Evolutionary conservation across 2,888 invertebrate species (phyloP).

Genomic region (Zygaena filipendulae): DNA sequence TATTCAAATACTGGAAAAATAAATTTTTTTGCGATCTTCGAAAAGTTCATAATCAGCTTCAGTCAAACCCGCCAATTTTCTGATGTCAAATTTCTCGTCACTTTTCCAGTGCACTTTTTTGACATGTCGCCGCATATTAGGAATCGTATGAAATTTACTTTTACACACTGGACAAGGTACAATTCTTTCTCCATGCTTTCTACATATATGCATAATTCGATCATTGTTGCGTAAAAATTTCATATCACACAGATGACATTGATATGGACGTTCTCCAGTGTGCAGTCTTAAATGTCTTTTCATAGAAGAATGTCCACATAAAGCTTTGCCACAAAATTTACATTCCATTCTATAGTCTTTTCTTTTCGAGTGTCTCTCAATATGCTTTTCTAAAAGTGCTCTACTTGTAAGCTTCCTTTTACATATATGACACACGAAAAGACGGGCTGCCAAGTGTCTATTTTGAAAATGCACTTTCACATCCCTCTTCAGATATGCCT

Average conservation of each 20-base stretch:
- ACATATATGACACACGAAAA: too few relatives aligned
- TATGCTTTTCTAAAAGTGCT: too few relatives aligned
- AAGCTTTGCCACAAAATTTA: not conserved
- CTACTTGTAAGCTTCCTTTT: too few relatives aligned
- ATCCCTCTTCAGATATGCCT: too few relatives aligned
- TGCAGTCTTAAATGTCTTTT: slow-evolving; percentile 1
- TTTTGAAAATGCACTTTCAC: too few relatives aligned
- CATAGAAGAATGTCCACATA: not conserved
- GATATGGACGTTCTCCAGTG: not conserved
- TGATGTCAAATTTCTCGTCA: not conserved
- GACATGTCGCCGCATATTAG: not conserved
- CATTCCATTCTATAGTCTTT: too few relatives aligned
- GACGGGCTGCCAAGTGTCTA: too few relatives aligned
- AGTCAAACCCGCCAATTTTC: not conserved
- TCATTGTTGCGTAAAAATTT: not conserved
- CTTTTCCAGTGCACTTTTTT: slow-evolving; percentile 1
- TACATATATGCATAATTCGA: not conserved
- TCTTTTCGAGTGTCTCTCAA: not conserved
- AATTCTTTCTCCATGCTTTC: not conserved
- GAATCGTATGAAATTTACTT: not conserved
- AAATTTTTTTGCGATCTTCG: not conserved
- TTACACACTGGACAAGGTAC: not conserved
- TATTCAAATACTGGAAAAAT: too few relatives aligned
- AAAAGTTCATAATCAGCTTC: not conserved
- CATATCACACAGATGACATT: slow-evolving; percentile 1